Base-by-base conservation (phyloP, 2,113 vertebrate genomes). In the Cygnus atratus region DNA sequence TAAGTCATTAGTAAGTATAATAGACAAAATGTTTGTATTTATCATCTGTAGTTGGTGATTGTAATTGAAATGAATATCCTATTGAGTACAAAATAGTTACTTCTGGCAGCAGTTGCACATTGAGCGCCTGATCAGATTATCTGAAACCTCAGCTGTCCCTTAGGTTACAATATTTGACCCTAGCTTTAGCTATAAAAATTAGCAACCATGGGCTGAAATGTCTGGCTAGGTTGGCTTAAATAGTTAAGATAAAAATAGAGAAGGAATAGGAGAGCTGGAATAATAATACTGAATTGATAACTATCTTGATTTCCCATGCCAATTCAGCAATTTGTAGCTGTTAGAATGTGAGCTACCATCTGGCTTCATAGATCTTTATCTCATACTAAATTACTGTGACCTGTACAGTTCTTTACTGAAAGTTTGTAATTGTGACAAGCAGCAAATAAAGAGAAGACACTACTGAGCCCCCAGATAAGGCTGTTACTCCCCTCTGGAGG, bases 251-350 rank as follows among this genome's bases (percentile, higher is more conserved):
- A 33, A n/a, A 90, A 91, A 50, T 12, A 37, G 35, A 84, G 76
- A 63, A 79, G 70, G 37, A 93, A 84, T 35, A 46, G 29, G 58
- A 91, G 92, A 91, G 59, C 57, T 87, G 54, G 11, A 82, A 31
- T 82, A 70, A 54, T 65, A 87, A 7, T 37, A 58, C 48, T 44
- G 73, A 84, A 87, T 84, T 81, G 92, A 90, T 96, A 82, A 28
- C 70, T 87, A 68, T 93, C 88, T 84, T 85, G 10, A 87, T 94
- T 92, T 94, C 78, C 76, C 66, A 63, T 94, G 93, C 88, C 93
- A 94, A n/a, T 92, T 95, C 78, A 93, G 90, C 95, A 95, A 96
- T 97, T 95, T 96, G 96, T 95, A 95, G 84, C 74, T 87, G 77
- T 96, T 91, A 84, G 73, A 84, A 75, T 89, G 73, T 84, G 88